Conservation (phyloP, 2,113 vertebrate genomes). For the Myotis brandtii region DNA sequence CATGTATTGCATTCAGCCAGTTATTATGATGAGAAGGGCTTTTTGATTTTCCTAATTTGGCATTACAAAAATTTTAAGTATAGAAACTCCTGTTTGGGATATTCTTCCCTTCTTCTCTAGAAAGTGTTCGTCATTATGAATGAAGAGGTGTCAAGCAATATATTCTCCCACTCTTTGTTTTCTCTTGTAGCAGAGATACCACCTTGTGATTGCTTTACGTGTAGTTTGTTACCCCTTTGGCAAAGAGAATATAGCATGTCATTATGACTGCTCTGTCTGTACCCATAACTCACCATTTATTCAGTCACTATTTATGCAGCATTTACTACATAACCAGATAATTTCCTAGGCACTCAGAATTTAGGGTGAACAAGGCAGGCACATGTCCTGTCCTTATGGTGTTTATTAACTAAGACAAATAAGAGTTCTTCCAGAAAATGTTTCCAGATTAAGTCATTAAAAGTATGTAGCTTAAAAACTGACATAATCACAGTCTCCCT, state of each 20-base stretch:
- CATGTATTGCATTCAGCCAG: not conserved
- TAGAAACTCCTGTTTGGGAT: not conserved
- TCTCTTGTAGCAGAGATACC: not conserved
- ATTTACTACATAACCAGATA: not conserved
- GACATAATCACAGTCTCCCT: not conserved
- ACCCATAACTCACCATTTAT: not conserved
- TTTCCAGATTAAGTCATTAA: not conserved
- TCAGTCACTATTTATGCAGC: conserved; percentile 28
- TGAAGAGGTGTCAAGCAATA: not conserved
- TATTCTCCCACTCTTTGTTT: not conserved
- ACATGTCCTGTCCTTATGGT: not conserved
- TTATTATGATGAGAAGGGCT: not conserved
- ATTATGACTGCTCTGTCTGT: not conserved
- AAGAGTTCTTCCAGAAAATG: not conserved
- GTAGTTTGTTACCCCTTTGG: not conserved
- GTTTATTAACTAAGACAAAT: conserved; percentile 14
- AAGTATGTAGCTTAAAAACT: not conserved
- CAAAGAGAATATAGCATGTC: not conserved
- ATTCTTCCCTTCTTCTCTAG: not conserved
- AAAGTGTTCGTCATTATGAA: not conserved
- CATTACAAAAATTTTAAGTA: not conserved
- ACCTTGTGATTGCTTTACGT: not conserved
- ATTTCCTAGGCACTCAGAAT: not conserved
- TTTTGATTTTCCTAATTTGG: not conserved
- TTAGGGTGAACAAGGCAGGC: not conserved